Evolutionary conservation across 2,888 invertebrate genomes (phyloP).

Genomic region (Drosophila birchii): DNA sequence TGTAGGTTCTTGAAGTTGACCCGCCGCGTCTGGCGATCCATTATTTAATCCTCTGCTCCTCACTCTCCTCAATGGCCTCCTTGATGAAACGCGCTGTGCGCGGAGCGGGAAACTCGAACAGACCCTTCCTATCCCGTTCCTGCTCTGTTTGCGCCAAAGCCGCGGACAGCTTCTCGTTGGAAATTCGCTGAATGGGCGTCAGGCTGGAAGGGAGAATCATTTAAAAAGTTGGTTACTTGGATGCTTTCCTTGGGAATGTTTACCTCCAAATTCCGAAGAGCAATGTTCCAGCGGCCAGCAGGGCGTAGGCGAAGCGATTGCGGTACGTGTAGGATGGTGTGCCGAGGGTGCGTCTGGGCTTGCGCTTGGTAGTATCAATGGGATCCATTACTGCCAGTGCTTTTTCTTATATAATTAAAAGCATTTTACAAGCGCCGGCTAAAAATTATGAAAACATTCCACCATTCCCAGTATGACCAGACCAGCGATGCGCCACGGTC

Average conservation of each 20-base stretch:
- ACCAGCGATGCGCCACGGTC: neutral
- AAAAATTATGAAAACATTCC: conserved; percentile 20
- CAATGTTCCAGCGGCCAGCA: conserved; percentile 83
- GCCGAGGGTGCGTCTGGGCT: conserved; percentile 88
- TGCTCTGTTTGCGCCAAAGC: conserved; percentile 56
- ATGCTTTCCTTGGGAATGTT: conserved; percentile 8
- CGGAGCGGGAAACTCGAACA: conserved; percentile 73
- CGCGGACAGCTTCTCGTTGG: conserved; percentile 66
- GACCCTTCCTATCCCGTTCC: conserved; percentile 71
- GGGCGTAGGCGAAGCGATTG: conserved; percentile 86
- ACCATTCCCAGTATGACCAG: conserved; percentile 8
- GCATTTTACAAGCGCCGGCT: conserved; percentile 33
- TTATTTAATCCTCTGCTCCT: conserved; percentile 55
- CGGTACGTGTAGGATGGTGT: conserved; percentile 87
- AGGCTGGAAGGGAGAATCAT: conserved; percentile 52
- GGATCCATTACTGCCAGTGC: conserved; percentile 69
- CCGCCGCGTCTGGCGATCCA: conserved; percentile 79
- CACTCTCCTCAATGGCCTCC: conserved; percentile 70
- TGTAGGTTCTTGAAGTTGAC: conserved; percentile 81
- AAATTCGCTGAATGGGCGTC: conserved; percentile 71
- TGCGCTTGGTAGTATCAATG: conserved; percentile 86
- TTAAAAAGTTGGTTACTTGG: neutral
- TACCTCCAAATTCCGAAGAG: conserved; percentile 79
- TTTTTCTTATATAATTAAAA: conserved; percentile 42
- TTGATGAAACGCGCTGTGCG: conserved; percentile 67